phyloP scores from a whole-genome alignment of 2,888 invertebrate genomes.

The Cantharis nigra region DNA sequence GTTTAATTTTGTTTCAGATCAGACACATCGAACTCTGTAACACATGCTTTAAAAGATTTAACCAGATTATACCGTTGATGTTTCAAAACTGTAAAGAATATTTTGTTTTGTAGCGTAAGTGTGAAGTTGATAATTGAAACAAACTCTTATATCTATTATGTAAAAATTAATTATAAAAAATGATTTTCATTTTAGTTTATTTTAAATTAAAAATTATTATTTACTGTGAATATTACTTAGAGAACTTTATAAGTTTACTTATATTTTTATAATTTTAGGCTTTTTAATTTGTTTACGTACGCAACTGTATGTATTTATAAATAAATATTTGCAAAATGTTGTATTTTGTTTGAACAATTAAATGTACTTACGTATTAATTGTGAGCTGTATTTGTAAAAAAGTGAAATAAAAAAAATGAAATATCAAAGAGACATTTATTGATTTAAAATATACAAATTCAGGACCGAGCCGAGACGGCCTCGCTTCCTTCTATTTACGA shows the following conservation, averaged over 20 bases:
- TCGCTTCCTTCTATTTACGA: neutral
- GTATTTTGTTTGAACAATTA: neutral
- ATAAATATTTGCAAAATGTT: neutral
- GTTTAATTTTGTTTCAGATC: constrained; percentile 63
- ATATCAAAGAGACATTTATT: neutral
- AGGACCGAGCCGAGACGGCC: neutral
- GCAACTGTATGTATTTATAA: neutral
- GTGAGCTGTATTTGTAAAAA: neutral
- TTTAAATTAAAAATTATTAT: neutral
- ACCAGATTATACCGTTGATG: constrained; percentile 83
- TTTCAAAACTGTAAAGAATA: neutral
- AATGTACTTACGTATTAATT: neutral
- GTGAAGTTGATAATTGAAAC: neutral
- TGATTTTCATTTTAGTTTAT: neutral
- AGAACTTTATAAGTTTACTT: neutral
- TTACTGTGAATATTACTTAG: neutral
- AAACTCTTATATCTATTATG: neutral
- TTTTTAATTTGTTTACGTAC: neutral
- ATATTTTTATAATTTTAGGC: neutral
- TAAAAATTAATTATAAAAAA: neutral
- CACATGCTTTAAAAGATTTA: constrained; percentile 80
- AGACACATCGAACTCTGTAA: constrained; percentile 77
- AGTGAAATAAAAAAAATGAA: neutral
- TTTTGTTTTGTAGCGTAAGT: neutral
- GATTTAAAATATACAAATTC: neutral